Base-by-base conservation (phyloP, 2,113 vertebrate genomes). In the Fukomys damarensis region DNA sequence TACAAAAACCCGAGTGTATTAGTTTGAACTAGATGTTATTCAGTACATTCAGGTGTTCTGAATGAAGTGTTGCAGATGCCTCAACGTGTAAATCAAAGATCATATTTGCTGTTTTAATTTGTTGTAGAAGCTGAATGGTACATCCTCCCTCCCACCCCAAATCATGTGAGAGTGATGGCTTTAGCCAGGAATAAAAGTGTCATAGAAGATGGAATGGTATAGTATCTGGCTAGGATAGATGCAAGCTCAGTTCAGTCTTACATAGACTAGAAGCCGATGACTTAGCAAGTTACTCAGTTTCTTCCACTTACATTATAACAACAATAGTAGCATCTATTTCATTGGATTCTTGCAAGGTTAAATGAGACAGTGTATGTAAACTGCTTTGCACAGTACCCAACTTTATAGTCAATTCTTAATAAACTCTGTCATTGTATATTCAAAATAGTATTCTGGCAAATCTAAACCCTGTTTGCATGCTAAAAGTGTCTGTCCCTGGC, bases 241-340 rank as follows among this genome's bases (percentile, higher is more conserved):
- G 12, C 65, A 43, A 12, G 52, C 49, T 96, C 54, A 65, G 35
- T 22, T 76, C 49, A 66, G 41, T 89, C 72, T 68, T 86, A 82
- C 49, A 17, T 56, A 85, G 80, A 86, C 54, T 66, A 89, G 54
- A 63, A 4, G 19, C 58, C 46, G 46, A 70, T 41, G 7, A 61
- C 35, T 89, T 82, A 79, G 19, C 59, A 86, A 84, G 70, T 92
- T 87, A 84, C 16, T 76, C 49, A 38, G 0, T 89, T 91, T 93
- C 14, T 95, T 72, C 54, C 65, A 70, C 16, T 77, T 93, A 59
- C 49, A 58, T 77, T 96, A 49, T 77, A 80, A 93, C n/a, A 65
- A 58, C 20, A 87, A n/a, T 41, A 68, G 20, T 74, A 43, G 5
- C 59, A 43, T 22, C 20, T 58, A 16, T 94, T 54, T 86, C 32